Conservation (phyloP, 2,113 vertebrate genomes). For the Crotophaga sulcirostris region DNA sequence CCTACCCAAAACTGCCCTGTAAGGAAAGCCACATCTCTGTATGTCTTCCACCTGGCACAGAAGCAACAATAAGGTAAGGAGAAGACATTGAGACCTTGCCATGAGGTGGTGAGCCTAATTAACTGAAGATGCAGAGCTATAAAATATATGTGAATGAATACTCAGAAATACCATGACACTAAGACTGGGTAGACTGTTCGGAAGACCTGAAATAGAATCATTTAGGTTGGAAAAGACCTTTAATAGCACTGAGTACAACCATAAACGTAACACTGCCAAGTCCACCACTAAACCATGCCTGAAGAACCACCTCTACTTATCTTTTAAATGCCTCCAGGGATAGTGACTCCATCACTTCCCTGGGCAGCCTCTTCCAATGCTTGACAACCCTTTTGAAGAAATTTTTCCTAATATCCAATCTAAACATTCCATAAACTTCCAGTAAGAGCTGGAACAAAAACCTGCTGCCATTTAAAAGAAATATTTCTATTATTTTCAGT, state of each 20-base stretch:
- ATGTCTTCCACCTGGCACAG: neutral
- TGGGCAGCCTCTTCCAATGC: too few species aligned
- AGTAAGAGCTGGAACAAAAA: neutral
- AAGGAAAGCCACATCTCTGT: neutral
- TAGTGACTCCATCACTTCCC: too few species aligned
- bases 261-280: too few species aligned
- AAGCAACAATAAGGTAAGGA: neutral
- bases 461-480: neutral
- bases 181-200: neutral
- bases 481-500: neutral
- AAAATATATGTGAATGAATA: neutral
- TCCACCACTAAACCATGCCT: too few species aligned
- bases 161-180: neutral
- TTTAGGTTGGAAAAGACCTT: too few species aligned
- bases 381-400: too few species aligned
- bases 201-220: neutral
- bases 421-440: neutral
- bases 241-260: too few species aligned
- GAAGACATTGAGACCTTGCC: neutral
- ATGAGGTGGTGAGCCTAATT: neutral
- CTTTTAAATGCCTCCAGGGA: too few species aligned
- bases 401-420: too few species aligned
- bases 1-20: neutral
- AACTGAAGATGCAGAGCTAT: neutral
- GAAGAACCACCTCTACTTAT: too few species aligned